Evolutionary conservation across 2,797 vertebrate species (phyloP).

Genomic region (Sebastes nivosus): DNA sequence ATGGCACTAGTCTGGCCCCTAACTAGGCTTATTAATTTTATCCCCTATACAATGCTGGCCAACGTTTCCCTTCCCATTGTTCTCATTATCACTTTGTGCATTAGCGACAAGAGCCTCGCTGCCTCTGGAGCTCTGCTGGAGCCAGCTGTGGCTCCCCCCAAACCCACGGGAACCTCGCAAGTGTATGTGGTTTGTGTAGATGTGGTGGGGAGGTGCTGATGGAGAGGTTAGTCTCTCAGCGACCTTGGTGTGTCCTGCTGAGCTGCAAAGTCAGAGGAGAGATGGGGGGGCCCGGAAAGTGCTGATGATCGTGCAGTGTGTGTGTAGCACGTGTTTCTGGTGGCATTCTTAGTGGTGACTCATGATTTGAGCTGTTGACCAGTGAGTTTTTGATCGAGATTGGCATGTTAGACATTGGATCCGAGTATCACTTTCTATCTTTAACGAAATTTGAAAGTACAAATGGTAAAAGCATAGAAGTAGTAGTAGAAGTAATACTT

Average conservation of each 20-base stretch:
- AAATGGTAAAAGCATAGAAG: background rate
- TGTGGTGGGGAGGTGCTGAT: slow-evolving; percentile 65
- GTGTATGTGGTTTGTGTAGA: slow-evolving; percentile 11
- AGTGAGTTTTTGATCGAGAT: background rate
- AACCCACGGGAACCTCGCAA: background rate
- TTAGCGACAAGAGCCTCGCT: slow-evolving; percentile 11
- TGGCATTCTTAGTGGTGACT: slow-evolving; percentile 15
- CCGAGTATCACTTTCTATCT: background rate
- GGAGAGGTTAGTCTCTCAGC: slow-evolving; percentile 62
- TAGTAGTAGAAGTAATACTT: background rate
- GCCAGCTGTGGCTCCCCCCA: slow-evolving; percentile 1
- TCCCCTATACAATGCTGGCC: slow-evolving; percentile 40
- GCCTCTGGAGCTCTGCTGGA: slow-evolving; percentile 17
- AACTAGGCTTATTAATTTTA: slow-evolving; percentile 49
- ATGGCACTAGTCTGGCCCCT: slow-evolving; percentile 36
- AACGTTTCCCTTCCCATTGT: slow-evolving; percentile 41
- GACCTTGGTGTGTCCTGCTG: slow-evolving; percentile 74
- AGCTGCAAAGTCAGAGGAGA: slow-evolving; percentile 69
- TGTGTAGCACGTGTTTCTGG: background rate
- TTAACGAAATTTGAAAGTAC: background rate
- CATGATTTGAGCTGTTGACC: slow-evolving; percentile 6
- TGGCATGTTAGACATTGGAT: background rate
- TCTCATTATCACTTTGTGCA: slow-evolving; percentile 54
- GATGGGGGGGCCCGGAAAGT: slow-evolving; percentile 21
- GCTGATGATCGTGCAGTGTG: slow-evolving; percentile 31